These are phyloP conservation scores for Resseliella maxima DNA, from an alignment of 2,888 invertebrate species.

Conservation along the genomic window DNA sequence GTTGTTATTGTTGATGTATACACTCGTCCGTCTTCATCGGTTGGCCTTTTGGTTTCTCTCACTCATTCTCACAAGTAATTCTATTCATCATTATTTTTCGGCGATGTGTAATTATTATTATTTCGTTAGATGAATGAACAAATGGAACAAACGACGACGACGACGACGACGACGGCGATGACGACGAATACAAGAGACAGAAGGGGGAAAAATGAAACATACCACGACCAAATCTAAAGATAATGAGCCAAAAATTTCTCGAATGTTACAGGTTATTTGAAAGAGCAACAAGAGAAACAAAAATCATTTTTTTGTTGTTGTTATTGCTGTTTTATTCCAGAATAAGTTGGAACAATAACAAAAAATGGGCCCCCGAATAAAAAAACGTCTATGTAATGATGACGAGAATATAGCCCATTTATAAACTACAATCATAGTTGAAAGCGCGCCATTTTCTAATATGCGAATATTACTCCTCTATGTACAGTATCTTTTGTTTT, in stretches of 20 bases:
- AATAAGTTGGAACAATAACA: not conserved
- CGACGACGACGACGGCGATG: not conserved
- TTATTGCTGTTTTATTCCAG: not conserved
- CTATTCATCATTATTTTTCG: conserved; percentile 44
- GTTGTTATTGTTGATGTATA: too few relatives aligned
- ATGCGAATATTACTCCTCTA: not conserved
- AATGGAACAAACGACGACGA: conserved; percentile 3
- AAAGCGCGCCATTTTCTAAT: conserved; percentile 26
- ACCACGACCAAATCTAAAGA: conserved; percentile 12
- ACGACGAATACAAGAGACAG: conserved; percentile 9
- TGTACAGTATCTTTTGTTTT: not conserved
- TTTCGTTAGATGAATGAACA: conserved; percentile 36
- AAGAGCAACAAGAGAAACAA: not conserved
- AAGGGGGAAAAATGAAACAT: conserved; percentile 23
- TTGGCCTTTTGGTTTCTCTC: not conserved
- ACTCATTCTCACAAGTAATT: conserved; percentile 5
- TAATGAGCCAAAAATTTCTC: conserved; percentile 33
- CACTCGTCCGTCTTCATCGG: not conserved
- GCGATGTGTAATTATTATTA: conserved; percentile 53
- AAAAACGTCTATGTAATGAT: too few relatives aligned
- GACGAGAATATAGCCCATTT: not conserved
- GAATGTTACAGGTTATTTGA: not conserved
- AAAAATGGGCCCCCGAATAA: not conserved
- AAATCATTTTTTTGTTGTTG: not conserved
- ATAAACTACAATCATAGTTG: not conserved